These are phyloP conservation scores for Drosophila pseudoananassae DNA, from an alignment of 1,140 invertebrate species.

Conservation along the genomic window DNA sequence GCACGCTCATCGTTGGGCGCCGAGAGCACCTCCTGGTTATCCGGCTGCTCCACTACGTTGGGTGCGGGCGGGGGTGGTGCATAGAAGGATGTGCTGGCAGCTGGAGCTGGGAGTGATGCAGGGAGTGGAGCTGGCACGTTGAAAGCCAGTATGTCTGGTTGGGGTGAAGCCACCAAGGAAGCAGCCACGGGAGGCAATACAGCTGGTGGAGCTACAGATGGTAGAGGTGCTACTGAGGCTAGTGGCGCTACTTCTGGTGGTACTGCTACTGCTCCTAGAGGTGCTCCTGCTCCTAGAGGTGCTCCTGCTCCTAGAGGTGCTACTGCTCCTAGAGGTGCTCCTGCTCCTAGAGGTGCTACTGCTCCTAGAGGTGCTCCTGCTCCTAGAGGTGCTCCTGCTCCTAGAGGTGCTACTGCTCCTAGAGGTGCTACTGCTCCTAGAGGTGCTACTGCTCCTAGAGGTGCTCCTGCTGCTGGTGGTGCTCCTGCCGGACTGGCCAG, in stretches of 20 bases:
- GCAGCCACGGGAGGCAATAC: conserved; percentile 8
- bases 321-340: conserved; percentile 26
- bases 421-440: conserved; percentile 1
- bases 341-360: conserved; percentile 3
- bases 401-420: conserved; percentile 1
- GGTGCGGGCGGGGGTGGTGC: conserved; percentile 1
- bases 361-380: background rate
- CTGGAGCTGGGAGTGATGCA: background rate
- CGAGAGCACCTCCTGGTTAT: conserved; percentile 72
- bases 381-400: conserved; percentile 21
- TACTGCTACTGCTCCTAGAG: background rate
- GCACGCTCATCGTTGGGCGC: conserved; percentile 87
- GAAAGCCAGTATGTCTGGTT: conserved; percentile 2
- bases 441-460: conserved; percentile 6
- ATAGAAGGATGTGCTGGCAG: conserved; percentile 2
- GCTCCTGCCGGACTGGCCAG: conserved; percentile 46
- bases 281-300: conserved; percentile 10
- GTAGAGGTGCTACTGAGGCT: background rate
- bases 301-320: conserved; percentile 20
- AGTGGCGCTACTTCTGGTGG: conserved; percentile 28
- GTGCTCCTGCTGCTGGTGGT: conserved; percentile 22
- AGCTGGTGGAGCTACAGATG: background rate
- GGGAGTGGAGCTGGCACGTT: conserved; percentile 79
- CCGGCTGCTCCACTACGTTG: conserved; percentile 15
- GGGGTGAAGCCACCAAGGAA: conserved; percentile 70